Evolutionary conservation across 2,888 invertebrate genomes (phyloP).

Genomic region (Endomychus coccineus): DNA sequence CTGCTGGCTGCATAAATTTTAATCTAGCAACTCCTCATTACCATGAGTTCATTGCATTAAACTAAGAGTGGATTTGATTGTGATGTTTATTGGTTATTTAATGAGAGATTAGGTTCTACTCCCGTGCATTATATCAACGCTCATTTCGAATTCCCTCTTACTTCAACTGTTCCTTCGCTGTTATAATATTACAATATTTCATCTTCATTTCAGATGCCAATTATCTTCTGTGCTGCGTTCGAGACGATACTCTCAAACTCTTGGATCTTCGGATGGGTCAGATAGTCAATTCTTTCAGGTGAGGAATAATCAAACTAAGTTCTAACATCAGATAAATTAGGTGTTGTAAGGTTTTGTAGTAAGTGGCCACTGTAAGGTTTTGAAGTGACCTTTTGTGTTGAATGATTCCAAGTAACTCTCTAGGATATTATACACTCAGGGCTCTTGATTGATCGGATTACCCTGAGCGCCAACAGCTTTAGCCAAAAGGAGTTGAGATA

Average conservation of each 20-base stretch:
- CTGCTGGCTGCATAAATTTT: constrained; percentile 27
- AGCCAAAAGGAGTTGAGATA: too few relatives aligned
- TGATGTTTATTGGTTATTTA: constrained; percentile 26
- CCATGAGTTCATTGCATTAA: constrained; percentile 24
- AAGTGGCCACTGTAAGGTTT: too few relatives aligned
- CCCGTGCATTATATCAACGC: background rate
- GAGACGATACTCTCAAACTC: constrained; percentile 91
- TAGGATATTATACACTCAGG: too few relatives aligned
- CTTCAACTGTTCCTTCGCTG: background rate
- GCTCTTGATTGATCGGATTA: too few relatives aligned
- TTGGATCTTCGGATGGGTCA: constrained; percentile 93
- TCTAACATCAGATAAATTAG: too few relatives aligned
- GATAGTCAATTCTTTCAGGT: constrained; percentile 86
- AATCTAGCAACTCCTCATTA: constrained; percentile 26
- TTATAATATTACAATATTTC: too few relatives aligned
- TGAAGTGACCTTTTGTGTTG: too few relatives aligned
- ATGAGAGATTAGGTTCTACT: constrained; percentile 12
- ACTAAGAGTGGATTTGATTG: constrained; percentile 24
- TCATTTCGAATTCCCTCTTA: background rate
- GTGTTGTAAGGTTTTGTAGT: too few relatives aligned
- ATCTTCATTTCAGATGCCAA: constrained; percentile 65
- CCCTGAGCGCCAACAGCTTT: too few relatives aligned
- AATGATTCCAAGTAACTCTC: too few relatives aligned
- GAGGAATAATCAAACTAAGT: too few relatives aligned
- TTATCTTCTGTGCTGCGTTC: constrained; percentile 83